Conservation (phyloP, 2,113 vertebrate genomes). For the Catharus bicknelli region DNA sequence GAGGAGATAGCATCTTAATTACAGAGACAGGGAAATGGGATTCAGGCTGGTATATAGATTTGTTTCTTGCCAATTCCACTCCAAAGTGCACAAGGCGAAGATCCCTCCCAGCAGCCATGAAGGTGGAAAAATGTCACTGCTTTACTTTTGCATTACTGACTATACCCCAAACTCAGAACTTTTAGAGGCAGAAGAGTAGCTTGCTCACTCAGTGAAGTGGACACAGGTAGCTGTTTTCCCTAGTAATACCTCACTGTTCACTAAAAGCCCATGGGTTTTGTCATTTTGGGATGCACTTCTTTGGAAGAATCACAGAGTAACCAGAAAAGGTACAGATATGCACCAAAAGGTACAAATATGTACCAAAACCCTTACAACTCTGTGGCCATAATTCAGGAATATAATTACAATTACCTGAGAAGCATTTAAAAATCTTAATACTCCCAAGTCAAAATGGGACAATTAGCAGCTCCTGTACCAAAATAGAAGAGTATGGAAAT, state of each 20-base stretch:
- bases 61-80: background rate
- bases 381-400: background rate
- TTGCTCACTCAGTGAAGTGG: background rate
- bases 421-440: background rate
- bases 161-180: background rate
- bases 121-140: background rate
- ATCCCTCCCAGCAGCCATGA: background rate
- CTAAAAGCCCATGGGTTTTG: background rate
- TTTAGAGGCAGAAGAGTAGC: background rate
- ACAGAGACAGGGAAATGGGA: background rate
- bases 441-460: background rate
- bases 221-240: background rate
- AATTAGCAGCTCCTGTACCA: slow-evolving; percentile 8
- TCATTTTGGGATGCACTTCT: background rate
- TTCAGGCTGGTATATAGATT: background rate
- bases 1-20: slow-evolving; percentile 43
- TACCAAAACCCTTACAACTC: background rate
- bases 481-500: background rate
- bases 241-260: background rate
- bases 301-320: background rate
- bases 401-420: background rate
- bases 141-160: background rate
- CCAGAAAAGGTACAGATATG: background rate
- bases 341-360: background rate
- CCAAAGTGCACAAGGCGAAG: rapidly evolving